Conservation (phyloP, 1,140 invertebrate species). For the Eriocheir sinensis region DNA sequence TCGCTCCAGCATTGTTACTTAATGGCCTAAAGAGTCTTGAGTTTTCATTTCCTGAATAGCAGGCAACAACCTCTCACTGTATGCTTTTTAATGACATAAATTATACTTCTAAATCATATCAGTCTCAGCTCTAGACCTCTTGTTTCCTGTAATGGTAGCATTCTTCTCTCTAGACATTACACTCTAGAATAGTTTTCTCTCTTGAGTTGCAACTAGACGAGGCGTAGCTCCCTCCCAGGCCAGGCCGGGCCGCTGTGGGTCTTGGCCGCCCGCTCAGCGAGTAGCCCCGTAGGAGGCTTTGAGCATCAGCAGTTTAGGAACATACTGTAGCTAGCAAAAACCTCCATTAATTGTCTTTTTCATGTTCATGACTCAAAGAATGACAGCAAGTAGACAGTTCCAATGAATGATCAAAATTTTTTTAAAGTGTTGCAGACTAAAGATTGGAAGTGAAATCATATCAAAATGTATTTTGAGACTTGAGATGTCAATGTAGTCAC, state of each 20-base stretch:
- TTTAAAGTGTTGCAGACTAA: slow-evolving; percentile 42
- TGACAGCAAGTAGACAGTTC: slow-evolving; percentile 60
- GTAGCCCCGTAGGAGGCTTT: background rate
- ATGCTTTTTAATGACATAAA: background rate
- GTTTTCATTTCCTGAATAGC: slow-evolving; percentile 1
- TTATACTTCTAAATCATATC: slow-evolving; percentile 33
- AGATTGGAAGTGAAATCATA: slow-evolving; percentile 73
- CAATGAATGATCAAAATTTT: slow-evolving; percentile 67
- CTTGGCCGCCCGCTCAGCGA: background rate
- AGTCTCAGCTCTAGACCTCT: slow-evolving; percentile 36
- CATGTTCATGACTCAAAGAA: slow-evolving; percentile 56
- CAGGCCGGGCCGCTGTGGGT: background rate
- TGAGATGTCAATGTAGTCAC: slow-evolving; percentile 68
- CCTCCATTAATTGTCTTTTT: slow-evolving; percentile 56
- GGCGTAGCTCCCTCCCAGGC: background rate
- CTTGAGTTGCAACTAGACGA: slow-evolving; percentile 47
- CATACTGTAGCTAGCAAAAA: slow-evolving; percentile 45
- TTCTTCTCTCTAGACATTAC: slow-evolving; percentile 34
- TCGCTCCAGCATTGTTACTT: background rate
- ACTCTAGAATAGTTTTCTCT: slow-evolving; percentile 57
- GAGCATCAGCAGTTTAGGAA: slow-evolving; percentile 12
- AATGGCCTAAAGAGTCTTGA: slow-evolving; percentile 20
- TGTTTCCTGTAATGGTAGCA: slow-evolving; percentile 43
- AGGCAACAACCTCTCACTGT: background rate
- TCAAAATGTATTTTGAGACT: slow-evolving; percentile 72